A percentile compares a stretch with the other conserved stretches of the same genome.
Conservation (phyloP, 2,113 vertebrate genomes). For the Manacus vitellinus region DNA sequence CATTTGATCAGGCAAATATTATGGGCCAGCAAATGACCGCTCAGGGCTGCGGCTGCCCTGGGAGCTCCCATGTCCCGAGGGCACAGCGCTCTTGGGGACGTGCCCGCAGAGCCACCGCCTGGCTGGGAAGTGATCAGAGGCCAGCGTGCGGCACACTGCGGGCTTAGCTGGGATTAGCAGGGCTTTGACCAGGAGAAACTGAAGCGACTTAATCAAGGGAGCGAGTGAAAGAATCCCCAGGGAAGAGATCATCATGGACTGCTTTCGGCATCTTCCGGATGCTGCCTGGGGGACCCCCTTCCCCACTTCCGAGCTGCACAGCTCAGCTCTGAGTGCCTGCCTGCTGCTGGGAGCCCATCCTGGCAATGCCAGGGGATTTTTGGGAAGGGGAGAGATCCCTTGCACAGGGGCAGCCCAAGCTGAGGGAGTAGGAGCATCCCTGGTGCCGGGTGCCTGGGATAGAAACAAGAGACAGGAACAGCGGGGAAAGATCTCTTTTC, state of each 20-base stretch:
- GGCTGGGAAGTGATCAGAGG: background rate
- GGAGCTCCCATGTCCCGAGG: background rate
- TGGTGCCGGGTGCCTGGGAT: background rate
- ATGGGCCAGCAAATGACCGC: fast-evolving
- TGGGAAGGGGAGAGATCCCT: background rate
- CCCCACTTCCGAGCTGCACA: fast-evolving
- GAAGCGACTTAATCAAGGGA: background rate
- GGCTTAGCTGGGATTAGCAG: background rate
- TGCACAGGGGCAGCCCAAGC: background rate
- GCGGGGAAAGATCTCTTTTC: fast-evolving
- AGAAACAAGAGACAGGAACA: fast-evolving
- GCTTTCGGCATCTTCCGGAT: background rate
- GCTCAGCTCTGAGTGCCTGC: background rate
- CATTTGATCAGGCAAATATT: background rate
- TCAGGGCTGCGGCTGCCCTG: background rate
- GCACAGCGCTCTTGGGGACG: background rate
- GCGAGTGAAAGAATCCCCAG: background rate
- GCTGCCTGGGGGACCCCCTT: background rate
- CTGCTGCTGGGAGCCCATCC: background rate
- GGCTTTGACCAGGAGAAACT: background rate
- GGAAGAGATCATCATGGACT: background rate
- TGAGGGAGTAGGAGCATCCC: background rate
- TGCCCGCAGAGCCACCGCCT: background rate
- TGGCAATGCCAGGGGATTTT: background rate
- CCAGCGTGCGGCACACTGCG: fast-evolving